Conservation (phyloP, 2,113 vertebrate species). For the Cavia aperea region DNA sequence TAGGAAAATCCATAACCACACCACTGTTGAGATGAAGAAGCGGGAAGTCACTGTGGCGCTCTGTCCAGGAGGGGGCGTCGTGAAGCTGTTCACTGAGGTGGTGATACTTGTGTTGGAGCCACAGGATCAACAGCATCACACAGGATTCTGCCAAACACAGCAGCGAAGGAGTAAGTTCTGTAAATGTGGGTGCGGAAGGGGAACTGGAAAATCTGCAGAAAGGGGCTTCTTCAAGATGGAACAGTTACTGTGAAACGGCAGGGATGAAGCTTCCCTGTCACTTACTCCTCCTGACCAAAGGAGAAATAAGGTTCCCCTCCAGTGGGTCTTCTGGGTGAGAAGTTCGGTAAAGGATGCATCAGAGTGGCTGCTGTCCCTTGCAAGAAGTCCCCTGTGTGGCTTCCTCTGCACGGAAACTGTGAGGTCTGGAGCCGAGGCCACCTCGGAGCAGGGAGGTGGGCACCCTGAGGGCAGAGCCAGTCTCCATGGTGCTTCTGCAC, state of each 20-base stretch:
- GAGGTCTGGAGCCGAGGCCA: not conserved
- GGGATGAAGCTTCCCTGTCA: not conserved
- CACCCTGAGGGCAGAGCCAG: not conserved
- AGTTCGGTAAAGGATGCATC: not conserved
- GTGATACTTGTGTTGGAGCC: not conserved
- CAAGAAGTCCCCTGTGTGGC: not conserved
- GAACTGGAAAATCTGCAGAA: not conserved
- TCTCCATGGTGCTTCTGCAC: not conserved
- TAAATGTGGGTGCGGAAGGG: not conserved
- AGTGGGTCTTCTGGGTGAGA: not conserved
- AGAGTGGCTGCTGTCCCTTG: not conserved
- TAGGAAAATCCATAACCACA: not conserved
- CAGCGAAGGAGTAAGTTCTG: not conserved
- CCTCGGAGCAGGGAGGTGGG: not conserved
- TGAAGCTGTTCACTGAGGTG: not conserved
- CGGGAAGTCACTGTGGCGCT: not conserved
- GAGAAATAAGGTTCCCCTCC: not conserved
- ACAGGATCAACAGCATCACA: not conserved
- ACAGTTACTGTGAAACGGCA: not conserved
- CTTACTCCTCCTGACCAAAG: not conserved
- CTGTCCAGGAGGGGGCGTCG: not conserved
- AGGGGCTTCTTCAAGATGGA: not conserved
- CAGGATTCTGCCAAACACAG: not conserved
- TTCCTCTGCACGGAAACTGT: not conserved
- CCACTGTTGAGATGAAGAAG: not conserved